Base-by-base conservation (phyloP, 1,140 invertebrate genomes). In the Lucilia sericata region DNA sequence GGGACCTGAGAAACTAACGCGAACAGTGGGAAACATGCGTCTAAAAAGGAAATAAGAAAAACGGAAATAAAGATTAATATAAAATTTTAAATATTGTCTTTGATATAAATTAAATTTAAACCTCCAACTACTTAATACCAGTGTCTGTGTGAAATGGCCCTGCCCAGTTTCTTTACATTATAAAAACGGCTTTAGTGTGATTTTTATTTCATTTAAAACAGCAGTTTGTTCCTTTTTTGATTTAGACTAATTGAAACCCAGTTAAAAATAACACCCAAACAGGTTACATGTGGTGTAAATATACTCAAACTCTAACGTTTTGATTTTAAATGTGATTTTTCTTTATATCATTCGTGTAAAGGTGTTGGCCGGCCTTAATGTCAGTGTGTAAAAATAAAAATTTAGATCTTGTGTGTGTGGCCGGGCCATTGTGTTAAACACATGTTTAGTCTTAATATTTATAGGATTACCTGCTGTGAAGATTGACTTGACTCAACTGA, bases 21-120 rank as follows among this genome's bases (percentile, higher is more conserved):
- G 93, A 85, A 99, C 94, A 75, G 98, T 99, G 82, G 98, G 98
- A 91, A 99, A 99, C 98, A 99, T 99, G 85, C 98, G 94, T 92
- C 98, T 99, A 94, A 80, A 94, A 94, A 74, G 34, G 76, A 70
- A 74, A 51, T 65, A 82, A 60, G 25, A 83, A 85, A 92, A 90
- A 85, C 25, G 84, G 86, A 87, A 86, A 86, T 90, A 87, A 86
- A 65, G 84, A 87, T 34, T 42, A 81, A 78, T 80, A 85, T 55
- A 49, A 85, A 83, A 85, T 51, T 19, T 82, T 25, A 47, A 80
- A 34, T 36, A 83, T 76, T 83, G 49, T 83, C 14, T 60, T 60
- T 60, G 10, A 42, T 8, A 42, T 42, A n/a, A 60, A 60, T 60
- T 60, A 60, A n/a, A 7, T n/a, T n/a, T 60, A 17, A n/a, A 17